Percentiles rank a stretch among this genome's conserved stretches.
Evolutionary conservation across 1,140 invertebrate genomes (phyloP).

Genomic region (Camponotus floridanus): DNA sequence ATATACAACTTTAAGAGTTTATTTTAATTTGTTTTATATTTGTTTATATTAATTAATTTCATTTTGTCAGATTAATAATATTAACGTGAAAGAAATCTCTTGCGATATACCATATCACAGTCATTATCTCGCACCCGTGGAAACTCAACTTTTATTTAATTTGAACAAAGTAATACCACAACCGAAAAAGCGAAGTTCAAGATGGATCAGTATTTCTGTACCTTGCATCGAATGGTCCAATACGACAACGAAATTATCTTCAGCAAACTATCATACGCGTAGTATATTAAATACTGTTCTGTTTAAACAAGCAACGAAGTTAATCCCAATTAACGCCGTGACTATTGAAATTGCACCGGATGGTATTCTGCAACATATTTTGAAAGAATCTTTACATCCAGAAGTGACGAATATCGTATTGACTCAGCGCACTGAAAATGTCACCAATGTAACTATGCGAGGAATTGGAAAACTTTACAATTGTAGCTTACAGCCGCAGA

Average conservation of each 20-base stretch:
- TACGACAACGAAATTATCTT: slow-evolving; percentile 89
- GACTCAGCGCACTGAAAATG: slow-evolving; percentile 92
- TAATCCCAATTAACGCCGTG: slow-evolving; percentile 93
- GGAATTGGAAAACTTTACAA: slow-evolving; percentile 91
- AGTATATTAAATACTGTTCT: slow-evolving; percentile 94
- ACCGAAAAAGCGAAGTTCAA: slow-evolving; percentile 90
- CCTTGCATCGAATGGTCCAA: slow-evolving; percentile 91
- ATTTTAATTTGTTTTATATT: background rate
- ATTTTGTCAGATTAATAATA: slow-evolving; percentile 88
- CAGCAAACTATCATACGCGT: slow-evolving; percentile 97
- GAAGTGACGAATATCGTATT: slow-evolving; percentile 91
- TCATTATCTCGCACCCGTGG: slow-evolving; percentile 88
- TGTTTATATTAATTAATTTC: background rate
- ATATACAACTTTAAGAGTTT: background rate
- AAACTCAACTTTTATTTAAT: slow-evolving; percentile 90
- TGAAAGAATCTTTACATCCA: slow-evolving; percentile 87
- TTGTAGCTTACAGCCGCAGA: slow-evolving; percentile 88
- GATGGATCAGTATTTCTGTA: slow-evolving; percentile 96
- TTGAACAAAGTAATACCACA: slow-evolving; percentile 90
- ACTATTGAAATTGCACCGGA: slow-evolving; percentile 95
- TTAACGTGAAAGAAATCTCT: slow-evolving; percentile 94
- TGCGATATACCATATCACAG: slow-evolving; percentile 92
- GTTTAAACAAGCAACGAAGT: slow-evolving; percentile 93
- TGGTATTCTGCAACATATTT: slow-evolving; percentile 89
- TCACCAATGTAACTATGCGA: slow-evolving; percentile 90